Evolutionary conservation across 2,888 invertebrate species (phyloP), one percentile per base, ranked within the genome.

Genomic region (Parascotia fuliginaria): DNA sequence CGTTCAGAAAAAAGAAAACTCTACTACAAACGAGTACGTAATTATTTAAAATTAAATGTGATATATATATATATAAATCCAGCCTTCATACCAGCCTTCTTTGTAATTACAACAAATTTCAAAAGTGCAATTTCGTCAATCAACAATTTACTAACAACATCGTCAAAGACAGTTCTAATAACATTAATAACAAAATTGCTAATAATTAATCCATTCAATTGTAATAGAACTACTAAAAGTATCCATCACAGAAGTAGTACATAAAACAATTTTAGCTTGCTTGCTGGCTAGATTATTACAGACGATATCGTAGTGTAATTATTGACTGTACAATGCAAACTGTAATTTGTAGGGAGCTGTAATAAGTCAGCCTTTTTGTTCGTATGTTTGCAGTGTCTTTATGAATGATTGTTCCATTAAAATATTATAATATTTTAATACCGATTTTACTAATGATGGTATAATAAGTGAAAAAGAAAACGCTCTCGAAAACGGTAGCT

Each of bases 251-350:
- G 36, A 46, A 58, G 53, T 54, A 28, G 42, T 60, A 64, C 59
- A 51, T 58, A 69, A 75, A 78, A 75, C 72, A 74, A 76, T 79
- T 77, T 68, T 47, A 59, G 49, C 50, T 53, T 67, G 69, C n/a
- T 59, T 69, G 57, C 54, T 69, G 53, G 47, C 65, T 70, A 76
- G 79, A 81, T 81, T 63, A 65, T 72, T 67, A 56, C 51, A 38
- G 31, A 40, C 63, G 81, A 79, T 79, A 76, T 56, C 53, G 55
- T 54, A 53, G 59, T 57, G 62, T 82, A 81, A 83, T 84, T 81
- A 80, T 70, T 66, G 65, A 66, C 60, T 46, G 62, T 66, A 73
- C 73, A 70, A 66, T 68, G 69, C 73, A 75, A 75, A 77, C 76
- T 72, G 69, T 75, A 73, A 78, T 78, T 79, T 75, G 70, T 72